phyloP scores from a whole-genome alignment of 37 sponge, comb jelly and placozoan genomes.

The Cliona cf. orientalis region DNA sequence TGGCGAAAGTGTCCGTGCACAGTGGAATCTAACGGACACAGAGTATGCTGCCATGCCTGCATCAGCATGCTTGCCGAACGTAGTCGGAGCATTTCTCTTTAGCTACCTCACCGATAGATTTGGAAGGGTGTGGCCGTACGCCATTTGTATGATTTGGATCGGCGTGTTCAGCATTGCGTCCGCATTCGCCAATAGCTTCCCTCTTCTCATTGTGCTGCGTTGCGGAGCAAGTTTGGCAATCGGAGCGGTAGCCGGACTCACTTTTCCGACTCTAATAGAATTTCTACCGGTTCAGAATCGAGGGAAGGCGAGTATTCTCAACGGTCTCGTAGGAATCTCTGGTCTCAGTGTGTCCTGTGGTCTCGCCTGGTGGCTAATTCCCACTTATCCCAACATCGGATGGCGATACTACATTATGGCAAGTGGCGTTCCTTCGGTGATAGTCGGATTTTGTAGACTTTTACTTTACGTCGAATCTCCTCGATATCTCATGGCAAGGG shows the following conservation, averaged over 20 bases:
- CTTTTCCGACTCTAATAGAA: constrained; percentile 46
- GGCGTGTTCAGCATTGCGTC: constrained; percentile 40
- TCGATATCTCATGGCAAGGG: constrained; percentile 13
- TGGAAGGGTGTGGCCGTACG: constrained; percentile 62
- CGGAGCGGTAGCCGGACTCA: neutral
- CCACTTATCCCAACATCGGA: constrained; percentile 32
- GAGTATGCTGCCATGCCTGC: constrained; percentile 45
- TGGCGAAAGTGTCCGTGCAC: neutral
- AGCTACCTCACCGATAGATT: constrained; percentile 34
- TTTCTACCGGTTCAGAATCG: constrained; percentile 51
- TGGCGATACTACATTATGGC: constrained; percentile 37
- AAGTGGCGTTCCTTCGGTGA: constrained; percentile 8
- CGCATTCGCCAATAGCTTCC: constrained; percentile 43
- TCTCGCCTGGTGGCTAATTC: constrained; percentile 56
- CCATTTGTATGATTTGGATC: neutral
- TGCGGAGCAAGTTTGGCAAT: constrained; percentile 25
- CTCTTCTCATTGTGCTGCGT: constrained; percentile 28
- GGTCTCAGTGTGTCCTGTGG: constrained; percentile 25
- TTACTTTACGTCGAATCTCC: constrained; percentile 25
- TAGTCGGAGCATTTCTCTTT: constrained; percentile 28
- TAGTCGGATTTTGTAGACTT: constrained; percentile 3
- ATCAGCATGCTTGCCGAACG: constrained; percentile 13
- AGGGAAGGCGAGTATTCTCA: constrained; percentile 11
- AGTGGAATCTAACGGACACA: constrained; percentile 13
- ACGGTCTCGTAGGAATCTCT: neutral